Evolutionary conservation across 2,113 vertebrate species (phyloP), one percentile per base, ranked within the genome.

Genomic region (Pionites leucogaster): DNA sequence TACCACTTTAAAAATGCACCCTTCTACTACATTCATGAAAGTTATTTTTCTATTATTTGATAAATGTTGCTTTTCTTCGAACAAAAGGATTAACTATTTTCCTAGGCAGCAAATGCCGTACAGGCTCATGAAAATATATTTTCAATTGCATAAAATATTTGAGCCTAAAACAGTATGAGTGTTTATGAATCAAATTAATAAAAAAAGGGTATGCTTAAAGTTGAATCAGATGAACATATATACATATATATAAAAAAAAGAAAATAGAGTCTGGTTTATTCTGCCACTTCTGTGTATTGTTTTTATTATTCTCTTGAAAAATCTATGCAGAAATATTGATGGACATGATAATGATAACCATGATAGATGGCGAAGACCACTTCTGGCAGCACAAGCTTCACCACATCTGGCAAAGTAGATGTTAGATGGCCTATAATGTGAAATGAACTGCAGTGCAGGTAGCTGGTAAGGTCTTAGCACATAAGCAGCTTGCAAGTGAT

Each of bases 351-450:
- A 7, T n/a, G 37, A 19, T 42, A 77, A 28, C 27, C 71, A 18
- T 15, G 20, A 41, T 35, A 49, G 12, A 28, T 18, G 5, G 4
- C 14, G 11, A 28, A 8, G 29, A 42, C 11, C 14, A 10, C 23
- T 78, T 71, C 14, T 74, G 25, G 25, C 33, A 27, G 31, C 23
- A 39, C 1, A 2, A 64, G 24, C 46, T 74, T 18, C 18, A 57
- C 33, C 13, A 13, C 2, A 1, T 59, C 23, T 39, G 39, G 16
- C 7, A 17, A 75, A 46, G 17, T 9, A 29, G 25, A 19, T 0
- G 1, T 25, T 33, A 46, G 67, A 33, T 24, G 9, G 41, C 11
- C 17, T 37, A 2, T 24, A 6, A 7, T 20, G 23, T 39, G 46
- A 47, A 67, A 41, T 6, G 4, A 2, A 5, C n/a, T 14, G 24